Conservation (phyloP, 1,140 invertebrate genomes). For the Bombus balteatus region DNA sequence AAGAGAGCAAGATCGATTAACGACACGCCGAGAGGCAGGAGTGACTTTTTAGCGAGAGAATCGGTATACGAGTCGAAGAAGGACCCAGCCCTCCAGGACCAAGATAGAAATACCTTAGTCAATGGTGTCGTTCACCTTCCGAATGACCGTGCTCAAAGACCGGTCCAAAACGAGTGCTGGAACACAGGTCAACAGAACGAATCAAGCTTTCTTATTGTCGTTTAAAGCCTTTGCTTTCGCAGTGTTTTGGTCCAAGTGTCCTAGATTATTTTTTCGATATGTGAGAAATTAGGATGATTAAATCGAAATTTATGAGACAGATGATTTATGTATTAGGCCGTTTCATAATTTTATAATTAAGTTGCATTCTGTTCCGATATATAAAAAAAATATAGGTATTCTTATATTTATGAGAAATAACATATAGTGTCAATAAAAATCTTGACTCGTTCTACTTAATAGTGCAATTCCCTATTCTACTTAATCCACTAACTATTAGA, state of each 20-base stretch:
- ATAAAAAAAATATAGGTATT: neutral
- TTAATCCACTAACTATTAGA: neutral
- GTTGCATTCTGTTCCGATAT: neutral
- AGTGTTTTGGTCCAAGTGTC: neutral
- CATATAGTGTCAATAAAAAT: too few species aligned
- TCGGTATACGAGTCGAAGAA: neutral
- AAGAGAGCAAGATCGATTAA: conserved; percentile 16
- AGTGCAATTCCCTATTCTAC: neutral
- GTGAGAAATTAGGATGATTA: rapidly evolving
- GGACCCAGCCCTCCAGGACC: conserved; percentile 11
- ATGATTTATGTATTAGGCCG: neutral
- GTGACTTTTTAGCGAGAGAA: conserved; percentile 4
- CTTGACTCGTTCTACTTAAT: too few species aligned
- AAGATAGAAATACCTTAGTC: conserved; percentile 18
- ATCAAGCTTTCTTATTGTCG: conserved; percentile 11
- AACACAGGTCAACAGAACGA: neutral
- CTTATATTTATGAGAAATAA: neutral
- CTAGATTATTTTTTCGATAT: too few species aligned
- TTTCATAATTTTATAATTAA: neutral
- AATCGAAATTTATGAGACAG: neutral
- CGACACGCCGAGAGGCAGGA: neutral
- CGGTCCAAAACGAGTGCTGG: conserved; percentile 24
- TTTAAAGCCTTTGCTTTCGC: neutral
- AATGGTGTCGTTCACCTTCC: conserved; percentile 43
- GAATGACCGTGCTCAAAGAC: conserved; percentile 27